Base-by-base conservation (phyloP, 2,113 vertebrate species). In the Melanerpes aurifrons region DNA sequence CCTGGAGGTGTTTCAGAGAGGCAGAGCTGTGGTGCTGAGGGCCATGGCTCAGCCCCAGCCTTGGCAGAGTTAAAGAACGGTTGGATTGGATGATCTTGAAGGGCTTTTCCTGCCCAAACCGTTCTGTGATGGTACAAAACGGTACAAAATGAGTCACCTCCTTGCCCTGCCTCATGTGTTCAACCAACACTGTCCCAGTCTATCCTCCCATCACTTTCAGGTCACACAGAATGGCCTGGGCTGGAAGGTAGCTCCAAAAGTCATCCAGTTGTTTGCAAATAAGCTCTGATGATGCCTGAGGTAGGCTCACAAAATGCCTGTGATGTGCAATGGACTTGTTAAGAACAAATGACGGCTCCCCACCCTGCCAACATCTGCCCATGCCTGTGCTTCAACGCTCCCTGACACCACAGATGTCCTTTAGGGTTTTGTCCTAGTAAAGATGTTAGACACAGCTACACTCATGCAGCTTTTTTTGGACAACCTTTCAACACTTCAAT, bases 341-440 rank as follows among this genome's bases (percentile, higher is more conserved):
- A 71, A 59, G 73, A 86, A 58, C 31, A 77, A 86, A 85, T 22
- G 0, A 57, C 63, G 7, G 57, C 22, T 54, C 74, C 8, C 25
- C 14, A 62, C 43, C 43, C 43, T 45, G 43, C 43, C 43, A 45
- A 45, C 43, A 45, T 45, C 43, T 45, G 43, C 43, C 43, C 16
- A 69, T 43, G 32, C 12, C 48, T 80, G 76, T 0, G 43, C 85
- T 84, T 78, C 64, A 62, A 31, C 63, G 75, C 28, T 82, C 29
- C 32, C 67, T 78, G 66, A 73, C 63, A 83, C 31, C 32, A 87
- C 79, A 94, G 75, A 87, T 92, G 95, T 95, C 95, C 96, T 96
- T 95, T 95, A 96, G 93, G 96, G 88, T 92, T 96, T 90, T 95
- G 88, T 91, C 95, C 95, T 80, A 66, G 66, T 95, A 95, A 97